phyloP scores from a whole-genome alignment of 1,140 invertebrate species.

The Drosophila neocordata region DNA sequence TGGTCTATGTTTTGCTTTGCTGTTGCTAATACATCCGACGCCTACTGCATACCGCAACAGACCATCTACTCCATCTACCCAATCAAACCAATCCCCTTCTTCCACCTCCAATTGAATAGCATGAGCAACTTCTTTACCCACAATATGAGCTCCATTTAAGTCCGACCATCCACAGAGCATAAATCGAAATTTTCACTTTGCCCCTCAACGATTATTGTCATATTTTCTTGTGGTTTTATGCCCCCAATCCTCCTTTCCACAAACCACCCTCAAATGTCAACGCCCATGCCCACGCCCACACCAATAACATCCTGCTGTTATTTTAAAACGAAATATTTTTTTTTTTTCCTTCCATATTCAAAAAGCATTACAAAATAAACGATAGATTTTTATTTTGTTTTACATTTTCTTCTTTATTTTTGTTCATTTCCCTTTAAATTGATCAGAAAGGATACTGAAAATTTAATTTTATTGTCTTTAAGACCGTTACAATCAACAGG shows the following conservation, averaged over 20 bases:
- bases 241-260: background rate
- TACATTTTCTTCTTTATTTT: background rate
- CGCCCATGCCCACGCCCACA: background rate
- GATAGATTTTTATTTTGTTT: constrained; percentile 4
- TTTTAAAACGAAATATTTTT: constrained; percentile 12
- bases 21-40: constrained; percentile 8
- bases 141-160: background rate
- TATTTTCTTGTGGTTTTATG: background rate
- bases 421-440: too few relatives aligned
- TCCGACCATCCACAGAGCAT: background rate
- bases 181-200: constrained; percentile 9
- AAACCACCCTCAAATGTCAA: too few relatives aligned
- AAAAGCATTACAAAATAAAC: background rate
- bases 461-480: background rate
- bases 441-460: too few relatives aligned
- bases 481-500: background rate
- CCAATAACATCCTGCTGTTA: background rate
- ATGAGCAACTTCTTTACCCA: background rate
- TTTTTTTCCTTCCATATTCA: background rate
- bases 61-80: background rate
- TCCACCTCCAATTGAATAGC: too few relatives aligned
- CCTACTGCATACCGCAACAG: background rate
- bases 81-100: background rate
- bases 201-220: constrained; percentile 13
- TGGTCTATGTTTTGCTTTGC: constrained; percentile 5